Evolutionary conservation across 2,888 invertebrate genomes (phyloP), one percentile per base, ranked within the genome.

Genomic region (Cerastoderma edule): DNA sequence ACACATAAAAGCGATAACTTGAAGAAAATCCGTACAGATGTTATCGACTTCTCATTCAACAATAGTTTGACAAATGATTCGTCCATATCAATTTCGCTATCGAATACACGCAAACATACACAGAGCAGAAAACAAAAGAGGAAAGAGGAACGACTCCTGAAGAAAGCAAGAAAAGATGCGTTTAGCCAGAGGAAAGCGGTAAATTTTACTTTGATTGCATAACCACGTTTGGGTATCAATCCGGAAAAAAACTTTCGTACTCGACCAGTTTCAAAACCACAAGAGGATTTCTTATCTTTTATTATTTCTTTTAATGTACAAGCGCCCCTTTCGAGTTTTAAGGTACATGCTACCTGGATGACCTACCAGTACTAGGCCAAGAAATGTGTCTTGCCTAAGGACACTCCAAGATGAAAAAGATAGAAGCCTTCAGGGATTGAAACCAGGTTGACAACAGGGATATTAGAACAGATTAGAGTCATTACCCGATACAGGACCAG

Each of bases 81-180:
- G 13, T 50, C 48, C 1, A 24, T 50, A 13, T 19, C 30, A n/a
- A 22, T 28, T 19, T 48, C 48, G 8, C 22, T 30, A 5, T 13
- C 32, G 16, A 57, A 56, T 27, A 8, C 28, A n/a, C 39, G 13
- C 5, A 56, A 30, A 56, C 39, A 19, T 1, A 28, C 83, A 77
- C 75, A 82, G 50, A 80, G 77, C 50, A 73, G 96, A 28, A 96
- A 96, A 93, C 94, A 95, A 82, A 90, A 95, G n/a, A 70, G 96
- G 24, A 96, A 96, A 93, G 94, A 95, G 83, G 90, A 95, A 16
- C 93, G 96, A 19, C 93, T 95, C 72, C 94, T 95, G 70, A 96
- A 96, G 88, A 97, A 96, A 89, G 92, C 94, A 89, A 93, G 92
- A 84, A 93, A 93, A 76, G 92, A 93, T 80, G 93, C 94, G 56